These are phyloP conservation scores for Chionomys nivalis DNA, from an alignment of 2,113 vertebrate species.

Conservation along the genomic window DNA sequence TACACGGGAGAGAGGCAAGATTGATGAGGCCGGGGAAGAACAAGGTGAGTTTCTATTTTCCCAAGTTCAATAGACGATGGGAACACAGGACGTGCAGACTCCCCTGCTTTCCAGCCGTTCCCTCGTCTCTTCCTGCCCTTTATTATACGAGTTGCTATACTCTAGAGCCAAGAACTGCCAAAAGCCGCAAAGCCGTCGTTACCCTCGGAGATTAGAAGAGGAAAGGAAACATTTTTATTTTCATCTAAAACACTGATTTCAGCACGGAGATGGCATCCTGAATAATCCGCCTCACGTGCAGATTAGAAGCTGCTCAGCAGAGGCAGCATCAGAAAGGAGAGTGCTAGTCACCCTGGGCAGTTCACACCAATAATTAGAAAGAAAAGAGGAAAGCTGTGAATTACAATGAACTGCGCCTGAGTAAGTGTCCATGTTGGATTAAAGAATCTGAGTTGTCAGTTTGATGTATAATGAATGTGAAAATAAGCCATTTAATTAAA, in stretches of 20 bases:
- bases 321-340: slow-evolving; percentile 84
- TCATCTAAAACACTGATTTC: slow-evolving; percentile 79
- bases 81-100: not conserved
- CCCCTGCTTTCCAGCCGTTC: not conserved
- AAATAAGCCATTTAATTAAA: slow-evolving; percentile 89
- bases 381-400: slow-evolving; percentile 91
- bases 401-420: slow-evolving; percentile 93
- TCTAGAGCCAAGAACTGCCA: slow-evolving; percentile 69
- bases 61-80: slow-evolving; percentile 37
- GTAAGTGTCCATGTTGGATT: slow-evolving; percentile 93
- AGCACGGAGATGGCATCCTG: slow-evolving; percentile 75
- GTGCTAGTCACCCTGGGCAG: slow-evolving; percentile 87
- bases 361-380: slow-evolving; percentile 90
- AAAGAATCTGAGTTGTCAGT: slow-evolving; percentile 90
- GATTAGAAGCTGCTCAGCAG: slow-evolving; percentile 83
- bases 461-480: slow-evolving; percentile 91
- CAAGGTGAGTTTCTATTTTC: slow-evolving; percentile 45
- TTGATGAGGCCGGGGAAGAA: not conserved
- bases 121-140: slow-evolving; percentile 44
- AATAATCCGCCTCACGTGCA: slow-evolving; percentile 76
- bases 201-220: slow-evolving; percentile 70
- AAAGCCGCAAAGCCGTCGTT: slow-evolving; percentile 69
- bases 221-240: slow-evolving; percentile 84
- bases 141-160: slow-evolving; percentile 68
- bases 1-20: slow-evolving; percentile 13